Conservation (phyloP, 2,888 invertebrate species). For the Mimas tiliae region DNA sequence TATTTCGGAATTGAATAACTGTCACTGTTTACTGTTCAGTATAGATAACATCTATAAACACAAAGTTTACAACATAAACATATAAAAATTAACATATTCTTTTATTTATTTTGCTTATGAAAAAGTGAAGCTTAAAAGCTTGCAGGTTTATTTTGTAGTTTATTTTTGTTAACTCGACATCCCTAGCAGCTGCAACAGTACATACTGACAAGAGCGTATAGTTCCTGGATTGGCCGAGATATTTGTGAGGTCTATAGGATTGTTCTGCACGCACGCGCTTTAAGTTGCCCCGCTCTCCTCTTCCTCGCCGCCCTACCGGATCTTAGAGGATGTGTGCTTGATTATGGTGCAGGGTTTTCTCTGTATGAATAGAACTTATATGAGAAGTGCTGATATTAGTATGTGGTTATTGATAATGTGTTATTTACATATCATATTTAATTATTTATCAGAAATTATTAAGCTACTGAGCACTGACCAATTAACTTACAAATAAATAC, state of each 20-base stretch:
- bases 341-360: not conserved
- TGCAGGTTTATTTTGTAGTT: not conserved
- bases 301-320: conserved; percentile 27
- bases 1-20: too few species aligned
- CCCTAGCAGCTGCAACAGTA: not conserved
- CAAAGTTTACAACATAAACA: too few species aligned
- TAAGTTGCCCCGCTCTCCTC: conserved; percentile 35
- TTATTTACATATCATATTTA: too few species aligned
- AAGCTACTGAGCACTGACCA: too few species aligned
- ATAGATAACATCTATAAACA: too few species aligned
- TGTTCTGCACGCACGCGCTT: conserved; percentile 40
- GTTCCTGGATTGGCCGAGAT: conserved; percentile 34
- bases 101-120: too few species aligned
- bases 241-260: conserved; percentile 36
- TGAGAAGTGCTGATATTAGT: too few species aligned
- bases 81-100: too few species aligned
- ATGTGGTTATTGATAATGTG: too few species aligned
- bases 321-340: not conserved
- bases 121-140: not conserved
- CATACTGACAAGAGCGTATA: not conserved
- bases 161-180: not conserved
- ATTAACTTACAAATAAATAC: too few species aligned
- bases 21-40: too few species aligned
- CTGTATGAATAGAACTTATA: not conserved
- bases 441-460: too few species aligned